phyloP scores from a whole-genome alignment of 2,888 invertebrate genomes.

The Netelia melanura region DNA sequence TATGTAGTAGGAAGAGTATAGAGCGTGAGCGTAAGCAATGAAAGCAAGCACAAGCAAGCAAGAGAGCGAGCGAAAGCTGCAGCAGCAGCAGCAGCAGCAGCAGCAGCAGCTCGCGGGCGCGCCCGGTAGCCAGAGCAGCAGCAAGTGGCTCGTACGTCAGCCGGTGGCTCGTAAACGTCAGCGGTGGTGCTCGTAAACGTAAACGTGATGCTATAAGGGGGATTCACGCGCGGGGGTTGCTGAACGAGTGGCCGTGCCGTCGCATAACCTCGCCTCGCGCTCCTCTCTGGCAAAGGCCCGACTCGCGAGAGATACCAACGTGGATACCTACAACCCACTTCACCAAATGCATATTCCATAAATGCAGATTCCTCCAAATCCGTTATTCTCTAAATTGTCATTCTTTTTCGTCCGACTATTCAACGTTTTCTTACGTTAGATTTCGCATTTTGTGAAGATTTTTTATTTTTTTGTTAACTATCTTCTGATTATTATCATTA shows the following conservation, averaged over 20 bases:
- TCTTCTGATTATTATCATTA: too few relatives aligned
- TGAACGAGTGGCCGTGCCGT: constrained; percentile 81
- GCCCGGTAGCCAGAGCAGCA: constrained; percentile 75
- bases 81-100: constrained; percentile 57
- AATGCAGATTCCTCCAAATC: not conserved
- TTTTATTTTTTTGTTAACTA: too few relatives aligned
- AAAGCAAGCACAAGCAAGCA: constrained; percentile 75
- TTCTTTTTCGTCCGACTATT: too few relatives aligned
- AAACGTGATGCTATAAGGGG: constrained; percentile 85
- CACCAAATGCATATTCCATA: not conserved
- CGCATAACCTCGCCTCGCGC: constrained; percentile 76
- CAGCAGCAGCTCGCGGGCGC: constrained; percentile 65
- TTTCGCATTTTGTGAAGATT: too few relatives aligned
- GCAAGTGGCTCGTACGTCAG: constrained; percentile 85
- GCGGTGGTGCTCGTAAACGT: constrained; percentile 84
- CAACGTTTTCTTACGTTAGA: too few relatives aligned
- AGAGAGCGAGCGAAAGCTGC: constrained; percentile 29
- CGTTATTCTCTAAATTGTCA: not conserved
- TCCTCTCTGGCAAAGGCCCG: constrained; percentile 46
- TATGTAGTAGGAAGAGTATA: constrained; percentile 72
- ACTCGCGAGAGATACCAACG: constrained; percentile 57
- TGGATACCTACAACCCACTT: not conserved
- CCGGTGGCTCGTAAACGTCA: constrained; percentile 85
- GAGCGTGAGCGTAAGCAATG: constrained; percentile 82
- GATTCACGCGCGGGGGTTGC: constrained; percentile 72